Percentiles rank a stretch among this genome's conserved stretches.
Conservation (phyloP, 1,140 invertebrate genomes). For the Epicauta chinensis region DNA sequence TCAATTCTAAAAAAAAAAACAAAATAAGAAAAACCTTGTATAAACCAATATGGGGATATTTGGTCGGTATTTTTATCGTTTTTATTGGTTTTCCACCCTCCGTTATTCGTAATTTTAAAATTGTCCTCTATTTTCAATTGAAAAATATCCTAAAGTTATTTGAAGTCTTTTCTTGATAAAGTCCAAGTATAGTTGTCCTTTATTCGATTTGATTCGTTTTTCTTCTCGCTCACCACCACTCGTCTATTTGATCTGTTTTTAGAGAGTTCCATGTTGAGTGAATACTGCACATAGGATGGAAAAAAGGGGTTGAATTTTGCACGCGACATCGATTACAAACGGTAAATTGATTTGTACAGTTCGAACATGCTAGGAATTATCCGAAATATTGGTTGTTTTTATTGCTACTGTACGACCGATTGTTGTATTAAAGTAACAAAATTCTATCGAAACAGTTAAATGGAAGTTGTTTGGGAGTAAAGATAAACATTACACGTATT, state of each 20-base stretch:
- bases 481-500: slow-evolving; percentile 4
- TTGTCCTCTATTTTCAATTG: slow-evolving; percentile 14
- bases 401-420: too few relatives aligned
- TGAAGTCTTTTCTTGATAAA: not conserved
- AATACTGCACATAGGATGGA: too few relatives aligned
- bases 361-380: too few relatives aligned
- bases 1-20: not conserved
- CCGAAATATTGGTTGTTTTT: too few relatives aligned
- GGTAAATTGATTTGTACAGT: slow-evolving; percentile 19
- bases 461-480: not conserved
- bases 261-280: too few relatives aligned
- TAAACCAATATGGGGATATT: too few relatives aligned
- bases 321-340: slow-evolving; percentile 4
- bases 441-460: slow-evolving; percentile 10
- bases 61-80: slow-evolving; percentile 1
- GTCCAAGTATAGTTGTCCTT: slow-evolving; percentile 7
- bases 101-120: slow-evolving; percentile 11
- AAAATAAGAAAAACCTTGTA: too few relatives aligned
- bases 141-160: slow-evolving; percentile 16
- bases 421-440: not conserved
- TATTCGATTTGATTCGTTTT: not conserved
- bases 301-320: not conserved
- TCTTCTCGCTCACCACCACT: not conserved
- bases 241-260: too few relatives aligned
- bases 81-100: slow-evolving; percentile 11